Evolutionary conservation across 2,113 vertebrate genomes (phyloP), one percentile per base, ranked within the genome.

Genomic region (Apeltes quadracus): DNA sequence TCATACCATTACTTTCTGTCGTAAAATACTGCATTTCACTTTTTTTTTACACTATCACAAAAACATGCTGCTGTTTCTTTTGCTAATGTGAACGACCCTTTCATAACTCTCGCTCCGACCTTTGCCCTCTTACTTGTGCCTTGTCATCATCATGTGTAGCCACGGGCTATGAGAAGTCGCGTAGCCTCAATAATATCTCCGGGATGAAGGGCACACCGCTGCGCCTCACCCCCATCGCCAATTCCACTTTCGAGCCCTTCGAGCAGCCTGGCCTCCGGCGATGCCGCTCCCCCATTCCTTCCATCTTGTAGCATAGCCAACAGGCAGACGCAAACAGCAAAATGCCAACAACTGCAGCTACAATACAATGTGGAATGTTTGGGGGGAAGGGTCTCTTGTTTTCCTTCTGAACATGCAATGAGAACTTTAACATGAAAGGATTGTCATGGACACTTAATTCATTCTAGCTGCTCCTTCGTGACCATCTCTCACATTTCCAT

Each of bases 181-280:
- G 95, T 90, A 97, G 96, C 86, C 94, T 97, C 87, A 97, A 96
- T 92, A 97, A 96, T 92, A 97, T 97, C 87, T 95, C 95, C 7
- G 95, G 96, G 89, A 93, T 96, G 93, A 94, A 92, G 10, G 95
- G 94, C 66, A 93, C 93, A 61, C 93, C 94, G 4, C 88, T 96
- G 85, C 94, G 94, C 81, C 93, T 96, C 67, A 94, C 95, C 25
- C 96, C 96, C 72, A 95, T 95, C 83, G 94, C 93, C 84, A 92
- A 93, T 59, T 81, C 92, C 59, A 89, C 91, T 72, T 94, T 93
- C 1, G 92, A 94, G 79, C 89, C 92, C 56, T 95, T 93, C 15
- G 93, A 95, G 82, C 93, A 95, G 3, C 94, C 94, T 11, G 93
- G 95, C 70, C 83, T 96, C 11, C 92, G 95, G 86, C 95, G 95